A percentile compares a stretch with the other conserved stretches of the same genome.
These are phyloP conservation scores for Isichthys henryi DNA, from an alignment of 2,113 vertebrate species.

Conservation along the genomic window DNA sequence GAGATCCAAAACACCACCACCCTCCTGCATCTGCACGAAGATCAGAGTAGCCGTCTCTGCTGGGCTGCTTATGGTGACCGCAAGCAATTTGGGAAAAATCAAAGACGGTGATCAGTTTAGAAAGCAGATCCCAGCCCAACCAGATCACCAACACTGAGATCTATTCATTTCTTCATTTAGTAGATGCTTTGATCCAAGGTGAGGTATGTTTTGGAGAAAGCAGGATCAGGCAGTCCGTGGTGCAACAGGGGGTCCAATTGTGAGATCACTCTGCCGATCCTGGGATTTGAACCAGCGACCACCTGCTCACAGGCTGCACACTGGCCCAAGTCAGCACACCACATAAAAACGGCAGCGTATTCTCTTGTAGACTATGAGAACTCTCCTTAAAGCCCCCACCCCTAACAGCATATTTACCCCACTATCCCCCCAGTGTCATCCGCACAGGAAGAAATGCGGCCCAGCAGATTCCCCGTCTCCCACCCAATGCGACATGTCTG, in stretches of 20 bases:
- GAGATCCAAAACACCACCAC: background rate
- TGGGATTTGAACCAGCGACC: background rate
- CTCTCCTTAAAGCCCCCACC: background rate
- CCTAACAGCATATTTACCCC: background rate
- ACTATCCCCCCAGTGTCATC: background rate
- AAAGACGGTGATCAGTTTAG: background rate
- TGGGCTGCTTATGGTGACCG: background rate
- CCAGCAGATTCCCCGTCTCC: background rate
- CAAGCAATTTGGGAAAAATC: background rate
- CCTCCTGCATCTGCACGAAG: background rate
- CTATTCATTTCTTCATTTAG: background rate
- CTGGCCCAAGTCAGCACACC: background rate
- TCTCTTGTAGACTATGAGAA: background rate
- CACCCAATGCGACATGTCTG: background rate
- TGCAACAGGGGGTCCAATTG: background rate
- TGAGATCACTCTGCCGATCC: background rate
- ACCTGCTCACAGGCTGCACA: background rate
- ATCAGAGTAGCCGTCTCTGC: background rate
- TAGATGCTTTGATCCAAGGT: background rate
- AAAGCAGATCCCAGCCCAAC: background rate
- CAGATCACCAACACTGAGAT: background rate
- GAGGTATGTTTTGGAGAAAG: background rate
- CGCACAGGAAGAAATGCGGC: background rate
- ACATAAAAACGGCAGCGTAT: background rate
- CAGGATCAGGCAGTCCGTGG: background rate